A percentile compares a stretch with the other conserved stretches of the same genome.
Evolutionary conservation across 2,113 vertebrate species (phyloP).

Genomic region (Malurus melanocephalus): DNA sequence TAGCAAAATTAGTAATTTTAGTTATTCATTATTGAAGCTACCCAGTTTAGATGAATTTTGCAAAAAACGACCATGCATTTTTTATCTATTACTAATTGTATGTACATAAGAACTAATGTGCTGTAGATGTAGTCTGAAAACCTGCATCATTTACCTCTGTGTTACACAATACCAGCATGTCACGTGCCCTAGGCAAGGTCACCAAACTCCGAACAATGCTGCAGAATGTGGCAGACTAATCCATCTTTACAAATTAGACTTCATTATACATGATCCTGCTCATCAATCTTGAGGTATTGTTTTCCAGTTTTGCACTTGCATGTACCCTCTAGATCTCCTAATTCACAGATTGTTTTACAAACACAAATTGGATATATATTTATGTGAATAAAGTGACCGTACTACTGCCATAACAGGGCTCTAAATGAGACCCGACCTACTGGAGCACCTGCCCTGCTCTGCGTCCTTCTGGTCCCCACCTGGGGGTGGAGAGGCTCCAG

Average conservation of each 20-base stretch:
- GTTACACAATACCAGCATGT: not conserved
- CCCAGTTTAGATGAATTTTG: not conserved
- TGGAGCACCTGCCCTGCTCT: not conserved
- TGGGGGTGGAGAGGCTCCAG: not conserved
- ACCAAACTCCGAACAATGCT: not conserved
- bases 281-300: not conserved
- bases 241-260: slow-evolving; percentile 6
- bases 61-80: not conserved
- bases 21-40: not conserved
- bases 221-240: slow-evolving; percentile 14
- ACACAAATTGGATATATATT: not conserved
- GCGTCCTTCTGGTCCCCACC: not conserved
- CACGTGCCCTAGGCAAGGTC: slow-evolving; percentile 47
- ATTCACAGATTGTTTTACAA: not conserved
- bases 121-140: not conserved
- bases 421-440: not conserved
- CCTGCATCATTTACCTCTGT: not conserved
- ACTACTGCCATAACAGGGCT: not conserved
- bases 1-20: not conserved
- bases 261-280: slow-evolving; percentile 1
- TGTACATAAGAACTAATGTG: not conserved
- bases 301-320: not conserved
- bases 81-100: not conserved
- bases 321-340: not conserved
- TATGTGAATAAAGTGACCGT: not conserved